These are phyloP conservation scores for Myopa tessellatipennis DNA, from an alignment of 2,888 invertebrate species.

Conservation along the genomic window DNA sequence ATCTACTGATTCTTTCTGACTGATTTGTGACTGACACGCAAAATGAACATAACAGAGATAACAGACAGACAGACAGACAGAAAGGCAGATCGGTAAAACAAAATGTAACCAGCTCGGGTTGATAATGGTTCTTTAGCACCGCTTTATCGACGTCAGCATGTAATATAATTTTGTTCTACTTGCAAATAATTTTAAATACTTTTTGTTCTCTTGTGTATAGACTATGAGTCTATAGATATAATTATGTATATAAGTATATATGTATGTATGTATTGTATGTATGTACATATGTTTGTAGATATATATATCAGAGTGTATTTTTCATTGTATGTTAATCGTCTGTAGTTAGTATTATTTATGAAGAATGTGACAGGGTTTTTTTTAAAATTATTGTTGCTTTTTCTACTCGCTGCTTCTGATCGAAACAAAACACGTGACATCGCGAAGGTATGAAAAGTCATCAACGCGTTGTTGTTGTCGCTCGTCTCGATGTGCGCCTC, in stretches of 20 bases:
- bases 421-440: conserved; percentile 28
- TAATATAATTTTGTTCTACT: background rate
- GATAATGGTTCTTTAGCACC: conserved; percentile 12
- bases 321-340: background rate
- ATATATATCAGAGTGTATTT: background rate
- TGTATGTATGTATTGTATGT: too few species aligned
- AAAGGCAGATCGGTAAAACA: background rate
- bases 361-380: background rate
- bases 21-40: conserved; percentile 30
- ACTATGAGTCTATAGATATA: background rate
- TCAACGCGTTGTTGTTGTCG: background rate
- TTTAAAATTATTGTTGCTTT: background rate
- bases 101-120: background rate
- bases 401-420: conserved; percentile 12
- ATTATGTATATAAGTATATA: background rate
- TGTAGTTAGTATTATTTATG: conserved; percentile 10
- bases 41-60: conserved; percentile 25
- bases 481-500: background rate
- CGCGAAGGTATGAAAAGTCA: conserved; percentile 11
- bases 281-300: background rate
- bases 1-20: conserved; percentile 3
- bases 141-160: conserved; percentile 32
- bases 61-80: background rate
- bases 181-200: conserved; percentile 3
- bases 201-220: background rate